A percentile compares a stretch with the other conserved stretches of the same genome.
These are phyloP conservation scores for Entelurus aequoreus DNA, from an alignment of 2,113 vertebrate species.

Conservation along the genomic window DNA sequence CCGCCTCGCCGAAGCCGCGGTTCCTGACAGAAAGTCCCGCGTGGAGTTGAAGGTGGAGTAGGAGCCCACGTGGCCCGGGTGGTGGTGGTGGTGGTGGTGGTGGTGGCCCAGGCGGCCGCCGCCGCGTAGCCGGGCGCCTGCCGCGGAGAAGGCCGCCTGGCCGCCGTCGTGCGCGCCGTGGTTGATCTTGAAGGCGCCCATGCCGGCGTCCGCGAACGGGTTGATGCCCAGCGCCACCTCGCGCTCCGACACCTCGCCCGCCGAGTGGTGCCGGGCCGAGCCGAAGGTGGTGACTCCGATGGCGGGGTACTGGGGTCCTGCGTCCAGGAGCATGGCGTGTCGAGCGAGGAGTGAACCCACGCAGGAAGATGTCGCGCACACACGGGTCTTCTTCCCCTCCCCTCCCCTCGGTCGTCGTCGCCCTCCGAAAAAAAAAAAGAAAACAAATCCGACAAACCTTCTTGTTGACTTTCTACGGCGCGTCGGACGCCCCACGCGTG, in stretches of 20 bases:
- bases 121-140: slow-evolving; percentile 95
- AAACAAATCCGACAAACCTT: slow-evolving; percentile 17
- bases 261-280: slow-evolving; percentile 94
- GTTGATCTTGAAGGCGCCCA: slow-evolving; percentile 99
- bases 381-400: slow-evolving; percentile 66
- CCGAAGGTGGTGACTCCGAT: slow-evolving; percentile 99
- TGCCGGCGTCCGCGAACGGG: slow-evolving; percentile 92
- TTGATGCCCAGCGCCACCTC: slow-evolving; percentile 98
- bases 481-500: slow-evolving; percentile 73
- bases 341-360: slow-evolving; percentile 77
- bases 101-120: slow-evolving; percentile 83
- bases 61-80: slow-evolving; percentile 93
- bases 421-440: slow-evolving; percentile 48
- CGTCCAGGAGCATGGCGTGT: slow-evolving; percentile 95
- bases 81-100: slow-evolving; percentile 77
- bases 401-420: slow-evolving; percentile 53
- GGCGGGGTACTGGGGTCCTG: slow-evolving; percentile 96
- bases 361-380: slow-evolving; percentile 61
- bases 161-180: slow-evolving; percentile 94
- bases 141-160: slow-evolving; percentile 95
- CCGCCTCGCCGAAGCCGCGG: slow-evolving; percentile 93
- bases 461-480: slow-evolving; percentile 69
- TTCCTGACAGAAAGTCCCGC: slow-evolving; percentile 98
- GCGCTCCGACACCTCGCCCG: slow-evolving; percentile 95
- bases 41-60: slow-evolving; percentile 99